phyloP scores from a whole-genome alignment of 1,140 invertebrate species.

The Drosophila novamexicana region DNA sequence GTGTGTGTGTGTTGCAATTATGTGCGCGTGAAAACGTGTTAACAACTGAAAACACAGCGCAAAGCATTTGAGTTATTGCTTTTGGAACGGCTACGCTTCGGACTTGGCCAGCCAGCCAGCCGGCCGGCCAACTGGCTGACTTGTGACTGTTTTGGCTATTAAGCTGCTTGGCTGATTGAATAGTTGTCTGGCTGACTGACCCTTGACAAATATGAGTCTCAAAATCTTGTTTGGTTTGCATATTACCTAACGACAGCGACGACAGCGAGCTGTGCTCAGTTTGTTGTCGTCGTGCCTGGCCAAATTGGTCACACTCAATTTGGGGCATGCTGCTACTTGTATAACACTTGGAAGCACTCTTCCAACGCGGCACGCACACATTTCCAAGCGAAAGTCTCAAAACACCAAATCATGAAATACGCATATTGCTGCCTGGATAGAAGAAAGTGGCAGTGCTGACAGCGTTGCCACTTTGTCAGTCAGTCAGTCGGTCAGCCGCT shows the following conservation, averaged over 20 bases:
- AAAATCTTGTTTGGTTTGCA: slow-evolving; percentile 44
- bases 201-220: slow-evolving; percentile 58
- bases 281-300: slow-evolving; percentile 31
- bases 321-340: slow-evolving; percentile 51
- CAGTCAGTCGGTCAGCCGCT: slow-evolving; percentile 23
- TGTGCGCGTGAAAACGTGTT: slow-evolving; percentile 53
- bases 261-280: background rate
- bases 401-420: background rate
- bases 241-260: slow-evolving; percentile 28
- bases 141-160: background rate
- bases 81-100: slow-evolving; percentile 1
- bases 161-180: slow-evolving; percentile 1
- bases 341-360: slow-evolving; percentile 28
- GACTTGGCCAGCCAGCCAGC: slow-evolving; percentile 9
- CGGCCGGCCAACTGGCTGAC: background rate
- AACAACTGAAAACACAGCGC: slow-evolving; percentile 46
- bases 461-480: slow-evolving; percentile 16
- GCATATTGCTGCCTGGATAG: slow-evolving; percentile 9
- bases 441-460: slow-evolving; percentile 39
- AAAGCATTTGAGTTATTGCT: slow-evolving; percentile 39
- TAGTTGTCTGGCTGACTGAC: slow-evolving; percentile 15
- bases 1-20: slow-evolving; percentile 35
- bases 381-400: slow-evolving; percentile 37
- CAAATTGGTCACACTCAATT: slow-evolving; percentile 56
- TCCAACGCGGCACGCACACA: slow-evolving; percentile 3